Evolutionary conservation across 2,113 vertebrate genomes (phyloP).

Genomic region (Notechis scutatus): DNA sequence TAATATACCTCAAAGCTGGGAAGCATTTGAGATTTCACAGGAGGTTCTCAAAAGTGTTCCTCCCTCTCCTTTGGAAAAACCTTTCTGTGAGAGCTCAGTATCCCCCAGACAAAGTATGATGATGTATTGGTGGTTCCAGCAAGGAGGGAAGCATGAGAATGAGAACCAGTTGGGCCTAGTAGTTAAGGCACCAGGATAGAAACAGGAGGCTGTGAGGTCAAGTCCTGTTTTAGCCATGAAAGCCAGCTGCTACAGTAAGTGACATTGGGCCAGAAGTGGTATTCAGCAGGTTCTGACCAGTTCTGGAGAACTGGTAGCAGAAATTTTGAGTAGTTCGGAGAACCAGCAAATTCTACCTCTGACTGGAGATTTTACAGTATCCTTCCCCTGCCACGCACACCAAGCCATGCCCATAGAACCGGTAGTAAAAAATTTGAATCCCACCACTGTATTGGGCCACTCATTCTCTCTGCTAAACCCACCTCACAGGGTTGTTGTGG

Average conservation of each 20-base stretch:
- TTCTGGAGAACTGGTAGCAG: too few relatives aligned
- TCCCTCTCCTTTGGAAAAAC: background rate
- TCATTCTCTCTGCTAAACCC: background rate
- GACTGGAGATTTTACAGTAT: too few relatives aligned
- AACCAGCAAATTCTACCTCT: too few relatives aligned
- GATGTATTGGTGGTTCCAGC: background rate
- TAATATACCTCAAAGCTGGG: background rate
- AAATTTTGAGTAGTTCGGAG: too few relatives aligned
- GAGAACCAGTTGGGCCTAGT: background rate
- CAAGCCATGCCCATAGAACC: too few relatives aligned
- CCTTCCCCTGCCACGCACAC: too few relatives aligned
- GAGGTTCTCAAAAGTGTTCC: background rate
- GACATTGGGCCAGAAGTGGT: background rate
- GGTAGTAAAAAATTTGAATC: too few relatives aligned
- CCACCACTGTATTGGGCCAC: too few relatives aligned
- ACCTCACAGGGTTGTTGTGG: background rate
- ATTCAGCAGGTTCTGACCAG: too few relatives aligned
- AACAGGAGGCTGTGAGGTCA: background rate
- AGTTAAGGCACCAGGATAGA: background rate
- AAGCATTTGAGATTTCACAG: background rate
- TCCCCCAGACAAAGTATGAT: background rate
- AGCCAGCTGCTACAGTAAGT: background rate
- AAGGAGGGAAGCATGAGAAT: background rate
- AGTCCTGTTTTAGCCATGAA: background rate
- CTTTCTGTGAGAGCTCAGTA: background rate